These are phyloP conservation scores for Amphiprion percula DNA, from an alignment of 2,113 vertebrate genomes.

Conservation along the genomic window DNA sequence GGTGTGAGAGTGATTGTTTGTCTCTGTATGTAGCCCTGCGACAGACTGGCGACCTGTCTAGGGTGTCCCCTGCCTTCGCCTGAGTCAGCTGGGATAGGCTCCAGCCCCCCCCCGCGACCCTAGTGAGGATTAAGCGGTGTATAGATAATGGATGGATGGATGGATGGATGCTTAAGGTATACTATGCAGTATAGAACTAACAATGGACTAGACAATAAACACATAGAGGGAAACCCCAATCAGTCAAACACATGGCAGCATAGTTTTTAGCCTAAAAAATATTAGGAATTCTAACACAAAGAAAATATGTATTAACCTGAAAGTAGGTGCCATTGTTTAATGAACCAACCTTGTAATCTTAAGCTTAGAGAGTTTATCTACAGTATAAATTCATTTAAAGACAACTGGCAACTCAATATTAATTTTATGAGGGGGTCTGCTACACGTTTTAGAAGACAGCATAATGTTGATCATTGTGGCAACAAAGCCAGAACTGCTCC, in stretches of 20 bases:
- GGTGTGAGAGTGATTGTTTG: no score
- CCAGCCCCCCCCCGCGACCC: no score
- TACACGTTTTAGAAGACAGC: neutral
- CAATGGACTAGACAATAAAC: neutral
- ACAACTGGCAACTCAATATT: neutral
- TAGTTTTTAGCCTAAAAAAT: constrained; percentile 22
- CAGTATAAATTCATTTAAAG: neutral
- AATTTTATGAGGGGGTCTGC: neutral
- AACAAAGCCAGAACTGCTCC: neutral
- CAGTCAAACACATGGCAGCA: constrained; percentile 1
- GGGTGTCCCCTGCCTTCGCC: no score
- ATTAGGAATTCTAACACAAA: neutral
- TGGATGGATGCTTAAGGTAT: constrained; percentile 11
- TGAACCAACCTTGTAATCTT: neutral
- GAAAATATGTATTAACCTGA: constrained; percentile 3
- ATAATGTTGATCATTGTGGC: neutral
- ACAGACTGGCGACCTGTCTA: no score
- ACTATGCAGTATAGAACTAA: constrained; percentile 38
- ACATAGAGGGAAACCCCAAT: neutral
- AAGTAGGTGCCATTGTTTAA: constrained; percentile 28
- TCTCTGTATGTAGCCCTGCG: no score
- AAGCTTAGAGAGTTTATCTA: neutral
- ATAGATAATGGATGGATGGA: no score
- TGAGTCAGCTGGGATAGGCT: no score
- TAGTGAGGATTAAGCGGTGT: no score